These are phyloP conservation scores for Micropoecilia bifurca DNA, from an alignment of 2,797 vertebrate species.

Conservation along the genomic window DNA sequence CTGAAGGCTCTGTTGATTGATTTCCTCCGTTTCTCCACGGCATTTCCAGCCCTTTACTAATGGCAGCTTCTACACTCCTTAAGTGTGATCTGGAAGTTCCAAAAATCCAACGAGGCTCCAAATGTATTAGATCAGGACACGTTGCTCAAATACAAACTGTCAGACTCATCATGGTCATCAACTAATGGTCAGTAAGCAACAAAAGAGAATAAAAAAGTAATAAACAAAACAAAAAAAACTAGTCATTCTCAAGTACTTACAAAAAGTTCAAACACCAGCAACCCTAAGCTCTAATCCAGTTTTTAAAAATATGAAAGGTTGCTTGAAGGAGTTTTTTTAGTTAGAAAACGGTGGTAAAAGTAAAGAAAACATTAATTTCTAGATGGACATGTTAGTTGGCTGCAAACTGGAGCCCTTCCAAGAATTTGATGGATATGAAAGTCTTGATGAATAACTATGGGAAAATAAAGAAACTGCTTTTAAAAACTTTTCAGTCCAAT, in stretches of 20 bases:
- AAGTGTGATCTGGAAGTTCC: not conserved
- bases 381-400: not conserved
- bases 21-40: too few species aligned
- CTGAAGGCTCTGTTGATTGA: too few species aligned
- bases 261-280: not conserved
- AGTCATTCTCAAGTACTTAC: not conserved
- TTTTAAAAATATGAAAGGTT: not conserved
- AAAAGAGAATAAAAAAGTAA: too few species aligned
- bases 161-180: not conserved
- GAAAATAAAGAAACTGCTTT: constrained; percentile 1
- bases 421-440: constrained; percentile 2
- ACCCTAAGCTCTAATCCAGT: not conserved
- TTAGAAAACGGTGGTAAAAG: not conserved
- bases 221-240: not conserved
- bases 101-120: not conserved
- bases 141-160: not conserved
- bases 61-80: not conserved
- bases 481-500: not conserved
- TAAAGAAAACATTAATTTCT: not conserved
- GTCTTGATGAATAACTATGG: not conserved
- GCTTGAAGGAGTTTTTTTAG: not conserved
- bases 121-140: not conserved
- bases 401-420: not conserved
- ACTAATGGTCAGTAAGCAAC: not conserved
- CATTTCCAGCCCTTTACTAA: too few species aligned